phyloP scores from a whole-genome alignment of 1,140 invertebrate species.

The Ceratina japonica region DNA sequence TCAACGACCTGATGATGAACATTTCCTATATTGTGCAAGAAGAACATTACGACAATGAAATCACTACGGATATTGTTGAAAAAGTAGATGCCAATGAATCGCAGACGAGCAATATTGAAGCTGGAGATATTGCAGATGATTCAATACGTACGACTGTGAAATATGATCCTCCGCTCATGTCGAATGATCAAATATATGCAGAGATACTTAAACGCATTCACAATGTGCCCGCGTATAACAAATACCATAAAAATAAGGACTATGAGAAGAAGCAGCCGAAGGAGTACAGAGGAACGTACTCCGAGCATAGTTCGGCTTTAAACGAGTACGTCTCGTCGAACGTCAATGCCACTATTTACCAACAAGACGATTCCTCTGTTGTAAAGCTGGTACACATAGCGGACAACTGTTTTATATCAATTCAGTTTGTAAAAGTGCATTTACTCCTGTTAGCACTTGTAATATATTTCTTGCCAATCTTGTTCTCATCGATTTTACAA shows the following conservation, averaged over 20 bases:
- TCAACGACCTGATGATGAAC: slow-evolving; percentile 10
- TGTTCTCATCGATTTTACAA: slow-evolving; percentile 58
- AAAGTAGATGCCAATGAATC: neutral
- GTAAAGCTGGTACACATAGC: slow-evolving; percentile 19
- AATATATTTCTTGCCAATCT: slow-evolving; percentile 66
- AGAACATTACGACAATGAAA: neutral
- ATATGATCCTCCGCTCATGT: neutral
- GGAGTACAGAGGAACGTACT: slow-evolving; percentile 1
- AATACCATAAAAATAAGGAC: neutral
- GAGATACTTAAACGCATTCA: slow-evolving; percentile 60
- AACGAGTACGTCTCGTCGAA: neutral
- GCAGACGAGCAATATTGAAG: neutral
- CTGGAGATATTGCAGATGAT: neutral
- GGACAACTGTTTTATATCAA: slow-evolving; percentile 64
- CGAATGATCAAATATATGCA: slow-evolving; percentile 49
- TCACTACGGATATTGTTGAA: neutral
- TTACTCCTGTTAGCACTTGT: slow-evolving; percentile 60
- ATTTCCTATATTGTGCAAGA: neutral
- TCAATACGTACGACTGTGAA: neutral
- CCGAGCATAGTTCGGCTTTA: slow-evolving; percentile 6
- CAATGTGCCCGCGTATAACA: slow-evolving; percentile 19
- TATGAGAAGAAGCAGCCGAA: slow-evolving; percentile 8
- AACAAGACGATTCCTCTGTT: slow-evolving; percentile 9
- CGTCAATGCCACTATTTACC: slow-evolving; percentile 11
- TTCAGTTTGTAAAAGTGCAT: slow-evolving; percentile 61